Base-by-base conservation (phyloP, 2,797 vertebrate species). In the Gambelia wislizenii region DNA sequence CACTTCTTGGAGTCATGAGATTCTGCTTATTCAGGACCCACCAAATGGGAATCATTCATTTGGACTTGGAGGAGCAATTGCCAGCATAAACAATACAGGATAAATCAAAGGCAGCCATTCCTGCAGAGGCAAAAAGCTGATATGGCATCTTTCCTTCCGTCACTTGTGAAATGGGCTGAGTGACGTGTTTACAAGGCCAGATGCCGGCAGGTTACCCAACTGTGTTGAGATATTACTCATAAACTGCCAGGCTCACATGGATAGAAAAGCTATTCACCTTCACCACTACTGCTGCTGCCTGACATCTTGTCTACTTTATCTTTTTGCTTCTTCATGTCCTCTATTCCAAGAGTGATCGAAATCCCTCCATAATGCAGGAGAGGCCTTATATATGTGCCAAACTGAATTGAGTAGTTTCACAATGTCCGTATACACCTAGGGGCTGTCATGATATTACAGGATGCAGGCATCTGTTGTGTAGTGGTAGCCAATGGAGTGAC, bases 81-180 rank as follows among this genome's bases (percentile, higher is more conserved):
- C n/a, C n/a, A n/a, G n/a, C n/a, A n/a, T n/a, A n/a, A n/a, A n/a
- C n/a, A n/a, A n/a, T n/a, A n/a, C n/a, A n/a, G n/a, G n/a, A n/a
- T n/a, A n/a, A n/a, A n/a, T n/a, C n/a, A n/a, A n/a, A 61, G 64
- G 9, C 76, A 72, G 33, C 33, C 30, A 22, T 72, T 83, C 30
- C 12, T 52, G 9, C 22, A 36, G 52, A 61, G 85, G 52, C 74
- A 70, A 49, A 8, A 59, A 47, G 75, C 64, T 70, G 88, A 75
- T 4, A 4, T 82, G 49, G 89, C 64, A 77, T 61, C 75, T 85
- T 67, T 78, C 74, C 85, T 49, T n/a, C 72, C 52, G 16, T 77
- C 12, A 4, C 89, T 78, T 87, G 64, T 69, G 49, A 87, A 79
- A 87, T 49, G 42, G 64, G 81, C n/a, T 59, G 74, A 84, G 81